phyloP scores from a whole-genome alignment of 2,888 invertebrate genomes.

The Dryococelus australis region DNA sequence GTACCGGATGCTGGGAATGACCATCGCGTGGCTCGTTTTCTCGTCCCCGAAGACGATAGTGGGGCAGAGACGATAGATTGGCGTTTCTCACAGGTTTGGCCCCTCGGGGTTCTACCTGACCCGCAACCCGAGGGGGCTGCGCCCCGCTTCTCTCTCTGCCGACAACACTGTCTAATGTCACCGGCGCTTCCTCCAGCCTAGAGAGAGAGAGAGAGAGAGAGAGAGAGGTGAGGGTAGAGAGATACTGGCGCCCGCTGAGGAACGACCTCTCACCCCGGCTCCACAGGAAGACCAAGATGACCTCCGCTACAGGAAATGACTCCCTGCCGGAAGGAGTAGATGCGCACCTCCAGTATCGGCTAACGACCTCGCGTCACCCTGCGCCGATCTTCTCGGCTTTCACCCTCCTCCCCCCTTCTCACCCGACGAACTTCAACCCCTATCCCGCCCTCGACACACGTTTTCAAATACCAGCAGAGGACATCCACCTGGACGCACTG shows the following conservation, averaged over 20 bases:
- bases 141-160: neutral
- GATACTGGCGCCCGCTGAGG: neutral
- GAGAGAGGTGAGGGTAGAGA: neutral
- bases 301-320: slow-evolving; percentile 4
- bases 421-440: neutral
- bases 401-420: neutral
- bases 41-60: neutral
- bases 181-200: neutral
- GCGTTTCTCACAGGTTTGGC: neutral
- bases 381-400: neutral
- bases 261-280: neutral
- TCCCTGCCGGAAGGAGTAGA: neutral
- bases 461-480: too few relatives aligned
- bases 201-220: too few relatives aligned
- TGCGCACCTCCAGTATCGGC: neutral
- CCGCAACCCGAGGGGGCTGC: neutral
- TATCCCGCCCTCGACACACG: neutral
- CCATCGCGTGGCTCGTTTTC: too few relatives aligned
- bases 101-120: neutral
- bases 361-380: neutral
- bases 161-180: neutral
- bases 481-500: too few relatives aligned
- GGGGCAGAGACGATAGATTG: neutral
- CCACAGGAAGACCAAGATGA: neutral
- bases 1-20: too few relatives aligned